phyloP scores from a whole-genome alignment of 2,888 invertebrate genomes.

The Heterodera filipjevi region DNA sequence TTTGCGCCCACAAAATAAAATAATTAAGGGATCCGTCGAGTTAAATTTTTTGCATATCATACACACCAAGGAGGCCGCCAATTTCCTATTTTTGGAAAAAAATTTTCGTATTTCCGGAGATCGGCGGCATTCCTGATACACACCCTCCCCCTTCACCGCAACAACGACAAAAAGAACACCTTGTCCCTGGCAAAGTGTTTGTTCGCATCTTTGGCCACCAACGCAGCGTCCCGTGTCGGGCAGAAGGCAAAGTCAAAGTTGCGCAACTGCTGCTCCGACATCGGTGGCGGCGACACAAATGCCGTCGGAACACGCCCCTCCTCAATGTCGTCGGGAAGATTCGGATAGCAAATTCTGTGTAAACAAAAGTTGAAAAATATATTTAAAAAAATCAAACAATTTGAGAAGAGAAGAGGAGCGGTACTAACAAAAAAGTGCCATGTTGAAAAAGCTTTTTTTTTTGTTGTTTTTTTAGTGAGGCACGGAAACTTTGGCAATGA shows the following conservation, averaged over 20 bases:
- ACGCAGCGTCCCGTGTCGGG: constrained; percentile 49
- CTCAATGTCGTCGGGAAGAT: neutral
- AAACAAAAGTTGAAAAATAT: neutral
- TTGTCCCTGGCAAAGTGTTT: constrained; percentile 44
- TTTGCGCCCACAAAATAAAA: too few species aligned
- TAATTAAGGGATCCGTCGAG: too few species aligned
- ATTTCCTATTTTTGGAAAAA: constrained; percentile 29
- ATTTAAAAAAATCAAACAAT: neutral
- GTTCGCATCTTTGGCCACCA: constrained; percentile 54
- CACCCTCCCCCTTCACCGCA: neutral
- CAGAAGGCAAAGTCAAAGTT: constrained; percentile 55
- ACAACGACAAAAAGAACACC: neutral
- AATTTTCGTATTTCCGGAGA: neutral
- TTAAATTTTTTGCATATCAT: too few species aligned
- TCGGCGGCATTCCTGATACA: too few species aligned
- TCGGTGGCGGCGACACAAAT: too few species aligned
- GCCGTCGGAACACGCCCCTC: neutral
- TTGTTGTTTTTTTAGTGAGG: too few species aligned
- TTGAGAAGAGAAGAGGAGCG: too few species aligned
- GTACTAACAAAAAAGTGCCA: too few species aligned
- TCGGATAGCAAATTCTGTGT: neutral
- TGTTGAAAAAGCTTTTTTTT: too few species aligned
- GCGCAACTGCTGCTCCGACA: constrained; percentile 10
- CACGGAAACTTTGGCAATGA: too few species aligned
- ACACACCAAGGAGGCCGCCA: too few species aligned